Percentiles rank a stretch among this genome's conserved stretches.
Evolutionary conservation across 2,113 vertebrate species (phyloP).

Genomic region (Chloropsis cyanopogon): DNA sequence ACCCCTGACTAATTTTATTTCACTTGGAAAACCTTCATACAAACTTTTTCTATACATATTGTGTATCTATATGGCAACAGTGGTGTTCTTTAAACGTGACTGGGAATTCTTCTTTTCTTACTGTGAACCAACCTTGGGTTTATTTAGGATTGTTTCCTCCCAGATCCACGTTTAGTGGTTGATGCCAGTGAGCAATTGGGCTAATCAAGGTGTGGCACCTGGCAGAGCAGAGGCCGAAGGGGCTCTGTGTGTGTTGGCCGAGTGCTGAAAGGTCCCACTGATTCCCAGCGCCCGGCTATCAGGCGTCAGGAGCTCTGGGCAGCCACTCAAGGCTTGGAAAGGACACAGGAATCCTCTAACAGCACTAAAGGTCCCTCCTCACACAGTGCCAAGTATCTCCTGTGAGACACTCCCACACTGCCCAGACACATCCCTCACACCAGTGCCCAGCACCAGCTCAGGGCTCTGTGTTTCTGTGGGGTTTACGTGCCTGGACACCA

Average conservation of each 20-base stretch:
- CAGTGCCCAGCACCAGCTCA: background rate
- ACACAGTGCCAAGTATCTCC: background rate
- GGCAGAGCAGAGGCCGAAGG: slow-evolving; percentile 13
- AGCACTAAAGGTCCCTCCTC: background rate
- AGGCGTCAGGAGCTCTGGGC: background rate
- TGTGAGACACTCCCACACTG: background rate
- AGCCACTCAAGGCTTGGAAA: background rate
- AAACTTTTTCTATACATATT: background rate
- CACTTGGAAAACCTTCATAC: background rate
- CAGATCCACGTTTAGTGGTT: background rate
- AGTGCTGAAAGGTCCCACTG: background rate
- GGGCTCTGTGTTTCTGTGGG: background rate
- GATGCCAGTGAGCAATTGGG: background rate
- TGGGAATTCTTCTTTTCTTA: background rate
- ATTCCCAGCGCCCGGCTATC: background rate
- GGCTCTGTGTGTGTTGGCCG: background rate
- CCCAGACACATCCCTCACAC: background rate
- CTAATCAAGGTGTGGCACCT: slow-evolving; percentile 16
- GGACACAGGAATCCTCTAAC: background rate
- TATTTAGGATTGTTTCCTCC: background rate
- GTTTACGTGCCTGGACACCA: background rate
- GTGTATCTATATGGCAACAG: background rate
- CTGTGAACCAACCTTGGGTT: fast-evolving
- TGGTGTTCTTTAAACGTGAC: background rate
- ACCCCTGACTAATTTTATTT: background rate